These are phyloP conservation scores for Cochlearius cochlearius DNA, from an alignment of 2,113 vertebrate genomes.

Conservation along the genomic window DNA sequence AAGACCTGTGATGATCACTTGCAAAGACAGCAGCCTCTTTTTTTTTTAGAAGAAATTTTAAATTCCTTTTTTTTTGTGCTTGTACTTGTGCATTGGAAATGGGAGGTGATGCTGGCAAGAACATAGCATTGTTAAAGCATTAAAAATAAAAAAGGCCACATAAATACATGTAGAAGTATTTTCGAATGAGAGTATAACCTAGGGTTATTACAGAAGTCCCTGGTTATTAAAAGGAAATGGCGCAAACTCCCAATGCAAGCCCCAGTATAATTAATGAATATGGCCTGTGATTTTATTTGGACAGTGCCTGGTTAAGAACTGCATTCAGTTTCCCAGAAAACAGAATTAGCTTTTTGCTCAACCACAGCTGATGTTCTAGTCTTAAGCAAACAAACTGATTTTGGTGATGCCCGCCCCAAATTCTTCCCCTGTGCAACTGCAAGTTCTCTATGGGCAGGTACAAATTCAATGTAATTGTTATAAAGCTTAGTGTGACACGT, in stretches of 20 bases:
- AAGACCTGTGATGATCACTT: neutral
- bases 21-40: neutral
- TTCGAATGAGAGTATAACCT: neutral
- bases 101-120: neutral
- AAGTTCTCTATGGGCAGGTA: neutral
- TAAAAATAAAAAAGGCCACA: neutral
- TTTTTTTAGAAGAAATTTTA: neutral
- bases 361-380: neutral
- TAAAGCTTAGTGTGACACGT: neutral
- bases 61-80: neutral
- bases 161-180: neutral
- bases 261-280: neutral
- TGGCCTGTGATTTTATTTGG: neutral
- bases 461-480: neutral
- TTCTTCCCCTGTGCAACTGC: neutral
- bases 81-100: neutral
- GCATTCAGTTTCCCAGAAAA: neutral
- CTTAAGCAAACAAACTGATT: neutral
- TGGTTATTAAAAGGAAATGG: neutral
- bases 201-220: neutral
- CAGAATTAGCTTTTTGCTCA: neutral
- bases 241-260: neutral
- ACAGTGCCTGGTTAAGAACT: neutral
- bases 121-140: neutral
- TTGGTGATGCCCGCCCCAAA: neutral